These are phyloP conservation scores for Drosophila baimaii DNA, from an alignment of 1,140 invertebrate genomes.

Conservation along the genomic window DNA sequence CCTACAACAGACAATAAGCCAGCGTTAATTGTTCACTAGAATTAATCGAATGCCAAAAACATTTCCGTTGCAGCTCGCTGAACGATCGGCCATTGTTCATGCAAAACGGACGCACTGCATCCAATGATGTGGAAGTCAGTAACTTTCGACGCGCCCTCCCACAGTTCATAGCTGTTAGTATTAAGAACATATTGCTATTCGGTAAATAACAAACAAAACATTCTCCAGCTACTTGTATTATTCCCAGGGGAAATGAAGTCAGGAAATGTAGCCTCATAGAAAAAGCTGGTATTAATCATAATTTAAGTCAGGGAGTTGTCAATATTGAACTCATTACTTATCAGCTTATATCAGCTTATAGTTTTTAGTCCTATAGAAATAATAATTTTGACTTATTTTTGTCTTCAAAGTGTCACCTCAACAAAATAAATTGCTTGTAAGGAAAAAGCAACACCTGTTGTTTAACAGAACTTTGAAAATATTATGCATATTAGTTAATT, in stretches of 20 bases:
- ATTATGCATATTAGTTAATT: not conserved
- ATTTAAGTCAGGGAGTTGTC: constrained; percentile 5
- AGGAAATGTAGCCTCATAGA: not conserved
- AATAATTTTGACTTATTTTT: too few relatives aligned
- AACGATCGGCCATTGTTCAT: constrained; percentile 82
- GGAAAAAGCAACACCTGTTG: not conserved
- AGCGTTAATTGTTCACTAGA: constrained; percentile 28
- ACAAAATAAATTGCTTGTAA: too few relatives aligned
- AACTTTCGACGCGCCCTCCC: constrained; percentile 86
- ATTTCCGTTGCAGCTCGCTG: constrained; percentile 53
- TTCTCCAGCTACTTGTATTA: constrained; percentile 12
- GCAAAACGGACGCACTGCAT: constrained; percentile 72
- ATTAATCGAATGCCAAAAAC: constrained; percentile 26
- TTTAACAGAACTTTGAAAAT: not conserved
- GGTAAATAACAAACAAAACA: constrained; percentile 77
- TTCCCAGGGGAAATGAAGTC: constrained; percentile 35
- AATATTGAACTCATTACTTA: not conserved
- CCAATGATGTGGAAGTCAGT: constrained; percentile 73
- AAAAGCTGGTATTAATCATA: constrained; percentile 5
- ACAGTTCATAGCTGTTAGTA: constrained; percentile 87
- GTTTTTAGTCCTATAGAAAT: too few relatives aligned
- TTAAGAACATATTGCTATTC: constrained; percentile 88
- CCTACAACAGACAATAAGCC: constrained; percentile 19
- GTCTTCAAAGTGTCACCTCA: not conserved
- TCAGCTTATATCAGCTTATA: too few relatives aligned